These are phyloP conservation scores for Hyposmocoma kahamanoa DNA, from an alignment of 1,140 invertebrate species.

Conservation along the genomic window DNA sequence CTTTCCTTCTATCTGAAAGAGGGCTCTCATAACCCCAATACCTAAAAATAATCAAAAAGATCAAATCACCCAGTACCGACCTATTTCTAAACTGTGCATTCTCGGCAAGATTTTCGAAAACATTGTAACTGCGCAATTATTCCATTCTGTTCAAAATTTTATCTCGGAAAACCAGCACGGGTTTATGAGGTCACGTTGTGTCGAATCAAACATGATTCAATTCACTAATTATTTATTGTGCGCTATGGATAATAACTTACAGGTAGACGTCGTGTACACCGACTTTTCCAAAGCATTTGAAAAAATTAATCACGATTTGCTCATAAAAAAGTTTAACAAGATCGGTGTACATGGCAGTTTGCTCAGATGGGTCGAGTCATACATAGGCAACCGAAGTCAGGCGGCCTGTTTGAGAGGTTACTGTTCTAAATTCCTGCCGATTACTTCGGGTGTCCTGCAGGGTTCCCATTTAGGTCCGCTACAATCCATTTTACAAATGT, in stretches of 20 bases:
- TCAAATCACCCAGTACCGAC: slow-evolving; percentile 19
- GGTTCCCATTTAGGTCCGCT: too few species aligned
- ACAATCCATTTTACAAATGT: too few species aligned
- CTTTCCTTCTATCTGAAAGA: slow-evolving; percentile 15
- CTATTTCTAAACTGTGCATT: slow-evolving; percentile 25
- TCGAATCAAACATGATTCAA: slow-evolving; percentile 6
- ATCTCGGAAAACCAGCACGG: not conserved
- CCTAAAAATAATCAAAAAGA: slow-evolving; percentile 10
- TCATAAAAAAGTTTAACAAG: slow-evolving; percentile 15
- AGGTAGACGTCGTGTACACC: slow-evolving; percentile 34
- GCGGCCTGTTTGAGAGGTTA: too few species aligned
- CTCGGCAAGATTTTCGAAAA: slow-evolving; percentile 34
- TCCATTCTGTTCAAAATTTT: not conserved
- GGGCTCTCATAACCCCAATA: slow-evolving; percentile 16
- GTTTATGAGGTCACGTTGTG: not conserved
- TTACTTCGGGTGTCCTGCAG: too few species aligned
- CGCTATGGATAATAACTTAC: slow-evolving; percentile 17
- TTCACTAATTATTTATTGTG: slow-evolving; percentile 19
- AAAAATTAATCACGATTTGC: slow-evolving; percentile 19
- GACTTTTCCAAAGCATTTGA: slow-evolving; percentile 42
- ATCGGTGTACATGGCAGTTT: slow-evolving; percentile 18
- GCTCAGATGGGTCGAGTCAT: slow-evolving; percentile 10
- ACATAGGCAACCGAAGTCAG: too few species aligned
- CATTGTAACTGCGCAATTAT: slow-evolving; percentile 16
- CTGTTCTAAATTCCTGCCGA: too few species aligned